A percentile compares a stretch with the other conserved stretches of the same genome.
Conservation (phyloP, 2,113 vertebrate genomes). For the Oxygymnocypris stewartii region DNA sequence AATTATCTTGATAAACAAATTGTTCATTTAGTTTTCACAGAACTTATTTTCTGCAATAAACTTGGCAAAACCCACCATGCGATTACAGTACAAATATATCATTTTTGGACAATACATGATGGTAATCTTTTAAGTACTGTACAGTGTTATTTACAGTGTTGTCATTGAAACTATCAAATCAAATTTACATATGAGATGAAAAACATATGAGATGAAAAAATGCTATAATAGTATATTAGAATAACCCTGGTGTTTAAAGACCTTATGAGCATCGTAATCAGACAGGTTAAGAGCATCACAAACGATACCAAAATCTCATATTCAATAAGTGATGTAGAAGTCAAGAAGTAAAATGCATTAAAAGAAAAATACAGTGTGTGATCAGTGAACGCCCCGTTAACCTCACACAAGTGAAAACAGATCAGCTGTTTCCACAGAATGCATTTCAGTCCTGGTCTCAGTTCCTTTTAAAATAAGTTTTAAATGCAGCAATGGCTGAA, state of each 20-base stretch:
- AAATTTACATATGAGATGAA: neutral
- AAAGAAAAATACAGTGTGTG: no score
- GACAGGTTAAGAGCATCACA: neutral
- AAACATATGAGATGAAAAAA: no score
- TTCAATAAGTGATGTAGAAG: neutral
- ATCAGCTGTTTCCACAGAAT: neutral
- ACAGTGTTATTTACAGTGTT: neutral
- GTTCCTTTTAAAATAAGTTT: conserved; percentile 11
- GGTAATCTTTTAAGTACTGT: neutral
- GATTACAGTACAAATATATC: neutral
- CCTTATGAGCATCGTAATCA: neutral
- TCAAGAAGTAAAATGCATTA: neutral
- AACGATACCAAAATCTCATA: neutral
- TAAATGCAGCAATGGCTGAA: neutral
- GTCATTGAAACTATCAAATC: neutral
- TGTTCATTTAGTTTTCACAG: no score
- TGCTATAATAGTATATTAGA: neutral
- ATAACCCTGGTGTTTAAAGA: neutral
- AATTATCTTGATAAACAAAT: no score
- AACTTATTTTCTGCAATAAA: neutral
- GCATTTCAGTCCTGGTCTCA: neutral
- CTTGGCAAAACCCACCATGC: neutral
- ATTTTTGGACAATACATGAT: neutral
- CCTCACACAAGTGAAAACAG: neutral
- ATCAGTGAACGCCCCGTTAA: neutral